Evolutionary conservation across 2,113 vertebrate species (phyloP), one percentile per base, ranked within the genome.

Genomic region (Centropristis striata): DNA sequence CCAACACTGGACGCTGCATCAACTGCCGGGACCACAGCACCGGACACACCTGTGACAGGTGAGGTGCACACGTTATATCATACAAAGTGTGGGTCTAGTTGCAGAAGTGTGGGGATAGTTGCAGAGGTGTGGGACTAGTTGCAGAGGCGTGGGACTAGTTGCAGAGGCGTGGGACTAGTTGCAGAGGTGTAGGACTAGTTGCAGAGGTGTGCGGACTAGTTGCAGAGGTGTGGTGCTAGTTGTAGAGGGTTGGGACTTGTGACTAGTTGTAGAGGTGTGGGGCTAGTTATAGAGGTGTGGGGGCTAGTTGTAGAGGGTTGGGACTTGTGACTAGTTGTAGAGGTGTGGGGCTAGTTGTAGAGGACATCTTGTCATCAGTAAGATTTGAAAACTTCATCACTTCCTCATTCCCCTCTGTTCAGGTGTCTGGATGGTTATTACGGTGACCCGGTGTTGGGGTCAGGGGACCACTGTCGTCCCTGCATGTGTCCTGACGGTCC

Each of bases 401-500:
- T 44, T n/a, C 8, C 13, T 61, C 42, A 69, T 16, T 42, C 4
- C 2, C 12, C n/a, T 65, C 12, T 72, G 8, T 51, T 0, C 85
- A 99, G 98, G 88, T 99, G 98, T 90, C 69, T 96, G 78, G 88
- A 92, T 50, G 97, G 98, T 84, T 99, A 97, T 94, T 99, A 98
- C 0, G 98, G 98, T 1, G 93, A 99, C 83, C 96, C 98, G 0
- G 67, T 96, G 61, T 92, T 99, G 67, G 98, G 97, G 8, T 98
- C 97, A 0, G 98, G 97, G 0, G 97, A 99, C 77, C 97, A 99
- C 86, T 99, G 98, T 81, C 97, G 96, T 5, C 96, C 97, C 32
- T 99, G 98, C 51, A 95, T 96, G 75, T 99, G 98, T 83, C 98
- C 98, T 0, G 97, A 98, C 0, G 98, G 98, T 14, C 98, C 98